phyloP scores from a whole-genome alignment of 2,797 vertebrate genomes.

The Morus bassanus region DNA sequence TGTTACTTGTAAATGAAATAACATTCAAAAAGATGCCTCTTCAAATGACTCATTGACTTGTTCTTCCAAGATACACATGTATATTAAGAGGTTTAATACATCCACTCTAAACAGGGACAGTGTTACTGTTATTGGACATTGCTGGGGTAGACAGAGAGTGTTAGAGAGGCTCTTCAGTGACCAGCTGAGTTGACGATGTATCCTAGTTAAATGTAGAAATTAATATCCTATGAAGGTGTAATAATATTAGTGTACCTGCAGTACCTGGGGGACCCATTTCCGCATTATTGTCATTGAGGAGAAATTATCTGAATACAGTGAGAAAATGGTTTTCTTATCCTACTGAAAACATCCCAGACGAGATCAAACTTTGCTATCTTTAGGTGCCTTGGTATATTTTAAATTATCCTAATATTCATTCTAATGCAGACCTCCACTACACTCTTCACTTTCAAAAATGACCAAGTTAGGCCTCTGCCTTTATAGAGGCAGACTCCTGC shows the following conservation, averaged over 20 bases:
- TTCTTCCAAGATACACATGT: neutral
- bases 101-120: neutral
- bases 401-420: neutral
- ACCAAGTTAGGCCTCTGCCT: neutral
- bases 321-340: neutral
- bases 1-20: neutral
- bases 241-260: neutral
- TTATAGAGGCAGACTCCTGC: neutral
- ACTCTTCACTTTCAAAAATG: neutral
- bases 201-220: neutral
- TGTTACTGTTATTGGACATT: neutral
- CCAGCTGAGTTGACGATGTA: neutral
- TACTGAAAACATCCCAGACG: fast-evolving
- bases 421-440: neutral
- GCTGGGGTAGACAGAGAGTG: neutral
- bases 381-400: neutral
- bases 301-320: neutral
- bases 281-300: neutral
- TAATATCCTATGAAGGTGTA: neutral
- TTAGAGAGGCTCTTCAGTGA: neutral
- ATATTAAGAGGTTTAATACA: neutral
- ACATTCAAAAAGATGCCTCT: neutral
- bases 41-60: neutral
- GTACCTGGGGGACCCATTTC: neutral
- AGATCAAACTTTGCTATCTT: neutral